These are phyloP conservation scores for Macrotis lagotis DNA, from an alignment of 2,113 vertebrate species.

Conservation along the genomic window DNA sequence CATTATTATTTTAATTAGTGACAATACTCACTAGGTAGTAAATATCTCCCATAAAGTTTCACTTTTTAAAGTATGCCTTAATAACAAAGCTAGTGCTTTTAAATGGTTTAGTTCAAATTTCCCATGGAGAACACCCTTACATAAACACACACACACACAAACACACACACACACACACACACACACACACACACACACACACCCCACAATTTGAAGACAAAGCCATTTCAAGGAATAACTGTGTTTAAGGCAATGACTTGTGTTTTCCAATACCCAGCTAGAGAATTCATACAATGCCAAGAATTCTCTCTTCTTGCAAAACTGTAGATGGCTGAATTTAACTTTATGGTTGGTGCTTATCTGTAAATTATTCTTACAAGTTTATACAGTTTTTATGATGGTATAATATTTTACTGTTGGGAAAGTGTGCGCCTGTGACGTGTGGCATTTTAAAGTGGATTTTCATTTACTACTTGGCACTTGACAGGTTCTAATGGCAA, in stretches of 20 bases:
- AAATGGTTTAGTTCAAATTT: constrained; percentile 18
- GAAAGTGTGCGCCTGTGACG: constrained; percentile 13
- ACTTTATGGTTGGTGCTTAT: constrained; percentile 22
- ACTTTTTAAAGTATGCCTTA: constrained; percentile 28
- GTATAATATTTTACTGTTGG: constrained; percentile 25
- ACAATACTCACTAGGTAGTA: background rate
- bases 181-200: background rate
- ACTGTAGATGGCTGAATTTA: constrained; percentile 26
- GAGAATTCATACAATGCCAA: constrained; percentile 9
- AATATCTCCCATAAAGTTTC: constrained; percentile 14
- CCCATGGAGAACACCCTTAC: background rate
- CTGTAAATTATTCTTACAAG: constrained; percentile 15
- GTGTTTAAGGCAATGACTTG: constrained; percentile 20
- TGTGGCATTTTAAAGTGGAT: background rate
- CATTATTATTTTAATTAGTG: background rate
- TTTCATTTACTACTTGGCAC: constrained; percentile 37
- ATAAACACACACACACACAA: background rate
- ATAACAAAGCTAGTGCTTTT: constrained; percentile 6
- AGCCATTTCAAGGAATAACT: constrained; percentile 13
- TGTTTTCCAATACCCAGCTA: background rate
- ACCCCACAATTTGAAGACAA: constrained; percentile 9
- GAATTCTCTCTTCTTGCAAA: background rate
- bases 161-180: background rate
- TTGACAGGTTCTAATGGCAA: background rate
- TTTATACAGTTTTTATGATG: constrained; percentile 22